Conservation (phyloP, 2,113 vertebrate genomes). For the Hemiprocne comata region DNA sequence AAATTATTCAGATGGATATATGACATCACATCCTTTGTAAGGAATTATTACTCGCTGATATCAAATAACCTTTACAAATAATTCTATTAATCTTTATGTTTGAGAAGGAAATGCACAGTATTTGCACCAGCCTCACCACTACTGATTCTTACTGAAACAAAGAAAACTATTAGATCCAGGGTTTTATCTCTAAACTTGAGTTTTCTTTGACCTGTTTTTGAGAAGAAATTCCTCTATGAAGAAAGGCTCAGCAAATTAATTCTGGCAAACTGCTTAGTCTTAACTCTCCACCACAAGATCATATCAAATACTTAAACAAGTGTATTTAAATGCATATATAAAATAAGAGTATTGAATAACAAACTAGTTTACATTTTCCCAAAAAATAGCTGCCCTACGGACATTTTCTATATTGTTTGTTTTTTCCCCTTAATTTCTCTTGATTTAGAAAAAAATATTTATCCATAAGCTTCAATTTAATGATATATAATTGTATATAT, state of each 20-base stretch:
- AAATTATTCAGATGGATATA: neutral
- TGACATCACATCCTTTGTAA: neutral
- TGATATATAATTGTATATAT: neutral
- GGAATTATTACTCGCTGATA: neutral
- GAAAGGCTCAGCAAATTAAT: neutral
- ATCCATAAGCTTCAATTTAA: conserved; percentile 6
- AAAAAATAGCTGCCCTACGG: neutral
- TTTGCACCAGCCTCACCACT: neutral
- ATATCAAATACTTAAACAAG: neutral
- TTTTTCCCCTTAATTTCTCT: neutral
- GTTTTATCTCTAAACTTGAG: neutral
- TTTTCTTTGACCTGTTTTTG: neutral
- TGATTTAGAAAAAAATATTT: neutral
- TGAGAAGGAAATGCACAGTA: neutral
- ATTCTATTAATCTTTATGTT: neutral
- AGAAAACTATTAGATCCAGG: neutral
- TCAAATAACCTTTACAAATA: neutral
- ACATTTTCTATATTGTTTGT: neutral
- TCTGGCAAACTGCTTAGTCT: neutral
- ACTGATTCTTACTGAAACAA: neutral
- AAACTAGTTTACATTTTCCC: neutral
- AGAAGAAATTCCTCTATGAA: neutral
- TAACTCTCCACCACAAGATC: neutral
- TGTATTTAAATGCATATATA: neutral
- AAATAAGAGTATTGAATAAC: neutral